Percentiles rank a stretch among this genome's conserved stretches.
These are phyloP conservation scores for Spheniscus humboldti DNA, from an alignment of 2,797 vertebrate genomes.

Conservation along the genomic window DNA sequence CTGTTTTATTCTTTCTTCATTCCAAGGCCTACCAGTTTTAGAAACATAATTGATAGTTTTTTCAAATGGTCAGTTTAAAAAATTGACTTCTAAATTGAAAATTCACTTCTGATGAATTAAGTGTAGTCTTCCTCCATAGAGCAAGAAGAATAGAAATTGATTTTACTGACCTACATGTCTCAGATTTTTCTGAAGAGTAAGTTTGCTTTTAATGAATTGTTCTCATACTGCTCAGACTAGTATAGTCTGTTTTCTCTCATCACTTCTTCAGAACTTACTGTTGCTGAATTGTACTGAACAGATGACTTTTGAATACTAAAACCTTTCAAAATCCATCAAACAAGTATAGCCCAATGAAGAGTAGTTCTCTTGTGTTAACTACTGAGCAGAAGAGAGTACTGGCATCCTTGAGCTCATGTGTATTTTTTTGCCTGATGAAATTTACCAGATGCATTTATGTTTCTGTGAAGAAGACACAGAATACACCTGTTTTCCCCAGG, in stretches of 20 bases:
- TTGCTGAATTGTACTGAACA: neutral
- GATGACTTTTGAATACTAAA: neutral
- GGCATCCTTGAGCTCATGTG: neutral
- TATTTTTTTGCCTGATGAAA: neutral
- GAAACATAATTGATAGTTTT: neutral
- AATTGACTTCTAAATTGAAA: neutral
- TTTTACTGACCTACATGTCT: neutral
- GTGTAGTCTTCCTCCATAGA: neutral
- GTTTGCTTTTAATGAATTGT: neutral
- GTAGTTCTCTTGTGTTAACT: neutral
- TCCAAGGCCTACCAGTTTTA: neutral
- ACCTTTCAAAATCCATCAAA: neutral
- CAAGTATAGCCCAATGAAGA: neutral
- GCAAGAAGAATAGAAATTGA: neutral
- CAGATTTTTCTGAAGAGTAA: neutral
- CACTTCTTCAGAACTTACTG: neutral
- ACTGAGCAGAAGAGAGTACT: neutral
- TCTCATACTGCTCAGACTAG: neutral
- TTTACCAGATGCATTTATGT: neutral
- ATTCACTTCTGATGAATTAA: neutral
- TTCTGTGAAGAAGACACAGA: neutral
- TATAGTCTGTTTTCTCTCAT: neutral
- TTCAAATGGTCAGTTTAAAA: neutral
- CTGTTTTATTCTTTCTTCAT: neutral
- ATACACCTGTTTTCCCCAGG: neutral